Conservation (phyloP, 2,797 vertebrate species). For the Hozukius guyotensis region DNA sequence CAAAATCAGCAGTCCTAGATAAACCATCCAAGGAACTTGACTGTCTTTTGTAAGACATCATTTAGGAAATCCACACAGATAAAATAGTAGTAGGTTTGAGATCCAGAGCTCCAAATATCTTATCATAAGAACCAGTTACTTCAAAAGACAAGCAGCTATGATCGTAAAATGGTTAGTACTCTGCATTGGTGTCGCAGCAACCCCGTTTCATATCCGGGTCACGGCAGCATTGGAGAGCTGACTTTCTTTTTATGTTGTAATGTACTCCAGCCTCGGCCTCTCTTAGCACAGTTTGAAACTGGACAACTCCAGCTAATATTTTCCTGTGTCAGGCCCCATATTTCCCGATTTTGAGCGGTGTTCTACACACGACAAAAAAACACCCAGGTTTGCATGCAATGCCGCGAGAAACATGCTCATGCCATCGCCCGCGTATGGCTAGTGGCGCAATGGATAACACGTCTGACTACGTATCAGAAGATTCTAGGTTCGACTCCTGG, state of each 20-base stretch:
- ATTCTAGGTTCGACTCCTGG: conserved; percentile 47
- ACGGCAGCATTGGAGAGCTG: neutral
- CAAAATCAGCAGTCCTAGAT: neutral
- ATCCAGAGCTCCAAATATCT: neutral
- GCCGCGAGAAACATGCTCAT: too few species aligned
- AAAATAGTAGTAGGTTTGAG: neutral
- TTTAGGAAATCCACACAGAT: too few species aligned
- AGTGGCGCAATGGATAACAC: conserved; percentile 8
- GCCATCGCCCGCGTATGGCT: too few species aligned
- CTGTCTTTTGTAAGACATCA: too few species aligned
- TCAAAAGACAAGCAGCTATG: neutral
- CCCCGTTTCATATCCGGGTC: neutral
- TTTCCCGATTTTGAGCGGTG: neutral
- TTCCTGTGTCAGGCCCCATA: neutral
- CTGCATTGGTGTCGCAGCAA: neutral
- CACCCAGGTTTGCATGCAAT: too few species aligned
- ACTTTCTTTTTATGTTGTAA: neutral
- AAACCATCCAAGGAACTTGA: too few species aligned
- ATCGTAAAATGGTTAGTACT: neutral
- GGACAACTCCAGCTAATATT: too few species aligned
- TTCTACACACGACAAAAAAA: too few species aligned
- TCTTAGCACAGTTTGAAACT: neutral
- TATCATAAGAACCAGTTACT: accelerated
- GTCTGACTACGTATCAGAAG: conserved; percentile 47
- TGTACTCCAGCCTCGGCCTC: neutral